Conservation (phyloP, 2,113 vertebrate species). For the Tinamus guttatus region DNA sequence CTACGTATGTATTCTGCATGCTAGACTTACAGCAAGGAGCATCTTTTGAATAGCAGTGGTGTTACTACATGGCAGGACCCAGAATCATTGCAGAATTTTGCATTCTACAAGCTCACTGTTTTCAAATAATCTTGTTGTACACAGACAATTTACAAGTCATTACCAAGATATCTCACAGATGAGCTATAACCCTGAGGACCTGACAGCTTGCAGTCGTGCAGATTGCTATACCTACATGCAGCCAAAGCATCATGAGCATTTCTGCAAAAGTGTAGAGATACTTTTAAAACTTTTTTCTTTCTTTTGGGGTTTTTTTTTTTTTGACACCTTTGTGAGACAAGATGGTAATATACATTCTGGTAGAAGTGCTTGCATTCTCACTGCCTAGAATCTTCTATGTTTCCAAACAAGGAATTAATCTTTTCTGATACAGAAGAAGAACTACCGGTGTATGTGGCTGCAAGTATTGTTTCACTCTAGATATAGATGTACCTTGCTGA, state of each 20-base stretch:
- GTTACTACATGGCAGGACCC: neutral
- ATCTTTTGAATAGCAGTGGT: neutral
- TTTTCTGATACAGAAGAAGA: neutral
- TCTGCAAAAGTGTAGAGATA: neutral
- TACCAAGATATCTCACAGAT: neutral
- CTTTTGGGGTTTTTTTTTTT: neutral
- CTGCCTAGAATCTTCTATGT: neutral
- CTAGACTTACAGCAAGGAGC: neutral
- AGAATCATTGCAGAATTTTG: neutral
- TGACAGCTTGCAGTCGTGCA: slow-evolving; percentile 28
- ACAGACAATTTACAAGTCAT: neutral
- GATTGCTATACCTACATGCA: neutral
- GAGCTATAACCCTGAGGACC: neutral
- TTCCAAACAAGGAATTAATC: neutral
- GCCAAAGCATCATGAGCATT: slow-evolving; percentile 19
- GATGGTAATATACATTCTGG: neutral
- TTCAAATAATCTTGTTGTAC: neutral
- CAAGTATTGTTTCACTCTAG: neutral
- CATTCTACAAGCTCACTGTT: neutral
- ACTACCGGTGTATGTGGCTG: neutral
- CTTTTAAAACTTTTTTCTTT: neutral
- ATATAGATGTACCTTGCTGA: neutral
- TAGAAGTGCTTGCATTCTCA: neutral
- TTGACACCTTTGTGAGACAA: neutral
- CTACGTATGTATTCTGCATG: neutral